These are phyloP conservation scores for Metellina segmentata DNA, from an alignment of 2,888 invertebrate species.

Conservation along the genomic window DNA sequence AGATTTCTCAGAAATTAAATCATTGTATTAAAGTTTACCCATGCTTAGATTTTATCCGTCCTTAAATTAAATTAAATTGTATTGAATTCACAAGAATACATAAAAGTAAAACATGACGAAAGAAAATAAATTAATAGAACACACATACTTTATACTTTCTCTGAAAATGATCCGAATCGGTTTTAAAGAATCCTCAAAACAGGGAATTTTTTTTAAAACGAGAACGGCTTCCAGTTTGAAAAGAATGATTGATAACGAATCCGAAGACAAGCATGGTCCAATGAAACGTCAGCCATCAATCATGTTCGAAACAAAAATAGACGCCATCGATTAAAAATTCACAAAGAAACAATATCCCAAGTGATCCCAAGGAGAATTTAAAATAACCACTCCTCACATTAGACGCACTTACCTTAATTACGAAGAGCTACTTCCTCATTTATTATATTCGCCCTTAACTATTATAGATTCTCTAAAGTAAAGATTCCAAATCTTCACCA, in stretches of 20 bases:
- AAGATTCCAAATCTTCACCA: neutral
- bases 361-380: neutral
- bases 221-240: neutral
- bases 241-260: neutral
- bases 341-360: neutral
- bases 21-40: no score
- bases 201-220: neutral
- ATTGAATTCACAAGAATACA: no score
- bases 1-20: no score
- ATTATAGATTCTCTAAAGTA: neutral
- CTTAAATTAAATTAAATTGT: no score
- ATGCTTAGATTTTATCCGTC: no score
- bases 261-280: neutral
- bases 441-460: slow-evolving; percentile 15
- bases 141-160: neutral
- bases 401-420: slow-evolving; percentile 28
- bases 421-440: neutral
- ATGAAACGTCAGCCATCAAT: neutral
- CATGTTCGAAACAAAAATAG: neutral
- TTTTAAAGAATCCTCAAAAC: neutral
- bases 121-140: neutral
- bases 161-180: neutral
- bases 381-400: neutral
- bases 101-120: no score
- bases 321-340: neutral